phyloP scores from a whole-genome alignment of 2,113 vertebrate genomes.

The Grantiella picta region DNA sequence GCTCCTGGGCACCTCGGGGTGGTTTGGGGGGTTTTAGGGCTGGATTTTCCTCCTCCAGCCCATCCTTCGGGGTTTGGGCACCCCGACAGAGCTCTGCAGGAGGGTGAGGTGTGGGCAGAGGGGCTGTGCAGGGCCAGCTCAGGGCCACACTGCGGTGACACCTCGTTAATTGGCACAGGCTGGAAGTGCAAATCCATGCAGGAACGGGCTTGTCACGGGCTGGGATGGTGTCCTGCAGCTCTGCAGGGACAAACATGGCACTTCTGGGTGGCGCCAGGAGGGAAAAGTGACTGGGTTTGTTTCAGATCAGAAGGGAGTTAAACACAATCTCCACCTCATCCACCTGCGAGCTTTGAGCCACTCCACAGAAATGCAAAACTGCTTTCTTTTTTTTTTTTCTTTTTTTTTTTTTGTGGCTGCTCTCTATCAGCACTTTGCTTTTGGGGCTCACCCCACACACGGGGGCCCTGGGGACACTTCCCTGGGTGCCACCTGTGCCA shows the following conservation, averaged over 20 bases:
- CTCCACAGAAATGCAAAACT: not conserved
- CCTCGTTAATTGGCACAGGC: not conserved
- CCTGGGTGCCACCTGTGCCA: not conserved
- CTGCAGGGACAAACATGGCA: accelerated
- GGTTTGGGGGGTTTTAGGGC: not conserved
- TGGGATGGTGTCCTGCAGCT: not conserved
- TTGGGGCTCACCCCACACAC: not conserved
- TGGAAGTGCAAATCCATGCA: not conserved
- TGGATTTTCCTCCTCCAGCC: not conserved
- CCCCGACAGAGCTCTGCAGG: accelerated
- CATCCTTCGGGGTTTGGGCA: not conserved
- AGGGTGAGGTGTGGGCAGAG: not conserved
- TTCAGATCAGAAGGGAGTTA: not conserved
- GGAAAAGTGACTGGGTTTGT: accelerated
- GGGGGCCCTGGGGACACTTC: not conserved
- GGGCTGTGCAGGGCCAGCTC: not conserved
- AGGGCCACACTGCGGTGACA: not conserved
- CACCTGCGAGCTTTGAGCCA: not conserved
- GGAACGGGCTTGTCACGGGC: not conserved
- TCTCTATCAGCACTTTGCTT: not conserved
- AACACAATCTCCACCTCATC: accelerated
- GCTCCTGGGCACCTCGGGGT: not conserved
- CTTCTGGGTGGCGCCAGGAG: not conserved
- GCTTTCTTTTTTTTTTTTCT: no score
- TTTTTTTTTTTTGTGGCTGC: not conserved